A percentile compares a stretch with the other conserved stretches of the same genome.
Conservation (phyloP, 2,797 vertebrate genomes). For the Acanthopagrus latus region DNA sequence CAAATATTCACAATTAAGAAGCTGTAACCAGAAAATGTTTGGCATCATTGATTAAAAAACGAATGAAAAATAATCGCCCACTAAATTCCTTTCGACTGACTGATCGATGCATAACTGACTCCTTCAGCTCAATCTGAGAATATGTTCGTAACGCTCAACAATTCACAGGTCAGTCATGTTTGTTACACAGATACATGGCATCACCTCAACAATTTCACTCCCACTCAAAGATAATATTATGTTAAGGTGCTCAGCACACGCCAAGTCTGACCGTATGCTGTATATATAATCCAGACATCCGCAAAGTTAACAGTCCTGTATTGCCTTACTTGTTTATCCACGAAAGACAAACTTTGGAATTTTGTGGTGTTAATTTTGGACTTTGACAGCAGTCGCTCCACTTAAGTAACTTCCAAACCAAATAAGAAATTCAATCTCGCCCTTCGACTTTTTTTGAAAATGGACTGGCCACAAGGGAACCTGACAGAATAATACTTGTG, state of each 20-base stretch:
- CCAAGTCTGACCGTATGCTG: neutral
- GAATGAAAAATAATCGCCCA: too few species aligned
- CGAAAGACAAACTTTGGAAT: conserved; percentile 37
- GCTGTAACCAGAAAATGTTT: too few species aligned
- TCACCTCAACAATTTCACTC: neutral
- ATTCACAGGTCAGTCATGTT: neutral
- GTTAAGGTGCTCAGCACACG: neutral
- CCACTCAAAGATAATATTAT: neutral
- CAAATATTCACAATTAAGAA: too few species aligned
- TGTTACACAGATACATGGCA: neutral
- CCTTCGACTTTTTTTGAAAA: conserved; percentile 31
- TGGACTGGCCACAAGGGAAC: conserved; percentile 22
- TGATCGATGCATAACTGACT: too few species aligned
- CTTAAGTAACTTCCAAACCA: conserved; percentile 45
- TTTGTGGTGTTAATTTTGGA: conserved; percentile 44
- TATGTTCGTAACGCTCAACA: neutral
- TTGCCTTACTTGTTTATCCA: conserved; percentile 20
- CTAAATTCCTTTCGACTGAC: too few species aligned
- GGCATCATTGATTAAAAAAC: neutral
- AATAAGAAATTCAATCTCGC: conserved; percentile 32
- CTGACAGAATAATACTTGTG: conserved; percentile 43
- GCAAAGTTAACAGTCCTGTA: neutral
- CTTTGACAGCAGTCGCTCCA: neutral
- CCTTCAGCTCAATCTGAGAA: neutral
- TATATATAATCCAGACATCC: neutral